A percentile compares a stretch with the other conserved stretches of the same genome.
Evolutionary conservation across 2,797 vertebrate genomes (phyloP).

Genomic region (Rachycentron canadum): DNA sequence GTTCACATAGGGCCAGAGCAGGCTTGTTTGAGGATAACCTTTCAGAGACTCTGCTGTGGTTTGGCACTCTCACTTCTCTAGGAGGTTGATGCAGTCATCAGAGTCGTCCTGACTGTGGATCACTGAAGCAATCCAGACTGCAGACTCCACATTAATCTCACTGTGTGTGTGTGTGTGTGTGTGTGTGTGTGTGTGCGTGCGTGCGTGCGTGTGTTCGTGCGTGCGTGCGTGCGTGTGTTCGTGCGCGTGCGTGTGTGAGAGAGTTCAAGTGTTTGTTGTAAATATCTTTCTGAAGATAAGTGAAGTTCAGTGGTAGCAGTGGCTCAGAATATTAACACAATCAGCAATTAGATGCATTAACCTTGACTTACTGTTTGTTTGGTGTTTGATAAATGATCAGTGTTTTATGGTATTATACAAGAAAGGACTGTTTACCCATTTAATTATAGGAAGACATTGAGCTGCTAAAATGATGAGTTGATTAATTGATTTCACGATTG

Average conservation of each 20-base stretch:
- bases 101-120: constrained; percentile 57
- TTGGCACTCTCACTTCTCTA: constrained; percentile 50
- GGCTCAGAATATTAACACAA: constrained; percentile 55
- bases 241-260: background rate
- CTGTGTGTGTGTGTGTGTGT: constrained; percentile 32
- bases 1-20: constrained; percentile 19
- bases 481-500: background rate
- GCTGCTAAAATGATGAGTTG: background rate
- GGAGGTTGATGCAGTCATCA: constrained; percentile 58
- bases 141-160: constrained; percentile 70
- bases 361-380: constrained; percentile 53
- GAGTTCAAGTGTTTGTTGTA: constrained; percentile 11
- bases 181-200: constrained; percentile 11
- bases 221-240: constrained; percentile 1
- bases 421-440: background rate
- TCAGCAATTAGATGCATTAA: constrained; percentile 48
- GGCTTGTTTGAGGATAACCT: constrained; percentile 52
- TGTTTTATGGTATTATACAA: background rate
- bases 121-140: constrained; percentile 57
- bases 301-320: constrained; percentile 34
- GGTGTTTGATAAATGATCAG: constrained; percentile 25
- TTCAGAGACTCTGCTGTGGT: constrained; percentile 46
- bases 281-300: constrained; percentile 36
- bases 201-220: constrained; percentile 44
- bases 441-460: background rate